Conservation (phyloP, 2,888 invertebrate genomes). For the Subacronicta megacephala region DNA sequence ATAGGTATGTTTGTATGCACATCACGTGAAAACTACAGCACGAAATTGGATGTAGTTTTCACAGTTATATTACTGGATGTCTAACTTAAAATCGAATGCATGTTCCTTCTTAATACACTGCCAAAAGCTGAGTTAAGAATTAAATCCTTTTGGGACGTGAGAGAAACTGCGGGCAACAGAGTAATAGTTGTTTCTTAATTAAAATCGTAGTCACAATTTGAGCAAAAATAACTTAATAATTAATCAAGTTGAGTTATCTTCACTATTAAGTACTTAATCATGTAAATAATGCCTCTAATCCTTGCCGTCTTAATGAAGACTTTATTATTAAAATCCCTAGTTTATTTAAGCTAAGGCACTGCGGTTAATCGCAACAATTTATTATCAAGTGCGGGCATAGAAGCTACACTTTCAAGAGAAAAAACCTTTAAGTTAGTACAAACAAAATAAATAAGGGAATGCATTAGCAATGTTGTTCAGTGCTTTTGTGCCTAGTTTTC, state of each 20-base stretch:
- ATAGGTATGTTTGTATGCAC: too few relatives aligned
- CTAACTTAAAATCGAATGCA: too few relatives aligned
- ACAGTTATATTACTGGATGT: too few relatives aligned
- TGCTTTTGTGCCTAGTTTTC: slow-evolving; percentile 35
- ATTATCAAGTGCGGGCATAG: slow-evolving; percentile 40
- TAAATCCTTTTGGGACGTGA: too few relatives aligned
- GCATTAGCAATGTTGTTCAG: slow-evolving; percentile 52
- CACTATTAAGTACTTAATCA: background rate
- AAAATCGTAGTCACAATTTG: too few relatives aligned
- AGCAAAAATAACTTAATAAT: background rate
- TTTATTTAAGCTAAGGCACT: slow-evolving; percentile 38
- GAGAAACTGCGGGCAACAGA: too few relatives aligned
- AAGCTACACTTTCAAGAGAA: slow-evolving; percentile 40
- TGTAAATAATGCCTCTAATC: slow-evolving; percentile 5
- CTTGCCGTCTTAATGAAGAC: slow-evolving; percentile 13
- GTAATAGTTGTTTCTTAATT: too few relatives aligned
- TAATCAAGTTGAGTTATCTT: background rate
- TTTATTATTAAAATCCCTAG: slow-evolving; percentile 31
- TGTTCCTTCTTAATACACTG: too few relatives aligned
- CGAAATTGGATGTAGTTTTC: too few relatives aligned
- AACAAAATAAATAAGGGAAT: slow-evolving; percentile 41
- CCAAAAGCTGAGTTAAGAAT: too few relatives aligned
- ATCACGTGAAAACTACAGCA: too few relatives aligned
- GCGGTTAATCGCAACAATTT: slow-evolving; percentile 49
- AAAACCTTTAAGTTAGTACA: slow-evolving; percentile 32